Percentiles rank a stretch among this genome's conserved stretches.
Conservation (phyloP, 2,888 invertebrate genomes). For the Elaeidobius kamerunicus region DNA sequence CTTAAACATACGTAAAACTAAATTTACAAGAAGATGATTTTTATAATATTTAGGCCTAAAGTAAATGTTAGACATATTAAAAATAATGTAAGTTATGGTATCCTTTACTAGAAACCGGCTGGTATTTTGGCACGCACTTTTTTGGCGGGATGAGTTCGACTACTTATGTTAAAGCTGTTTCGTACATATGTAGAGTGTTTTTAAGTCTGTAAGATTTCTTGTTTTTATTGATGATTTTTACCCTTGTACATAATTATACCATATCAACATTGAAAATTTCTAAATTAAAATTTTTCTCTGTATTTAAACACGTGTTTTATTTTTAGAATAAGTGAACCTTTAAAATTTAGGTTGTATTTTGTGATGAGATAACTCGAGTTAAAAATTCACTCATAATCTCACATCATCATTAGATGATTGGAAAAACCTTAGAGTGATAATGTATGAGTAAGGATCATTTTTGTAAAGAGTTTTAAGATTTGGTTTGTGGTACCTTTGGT, state of each 20-base stretch:
- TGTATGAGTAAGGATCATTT: too few relatives aligned
- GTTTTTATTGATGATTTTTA: constrained; percentile 47
- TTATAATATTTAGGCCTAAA: constrained; percentile 12
- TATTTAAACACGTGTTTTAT: constrained; percentile 48
- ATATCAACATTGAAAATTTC: constrained; percentile 78
- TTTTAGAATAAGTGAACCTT: too few relatives aligned
- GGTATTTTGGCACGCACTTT: constrained; percentile 5
- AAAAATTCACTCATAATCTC: too few relatives aligned
- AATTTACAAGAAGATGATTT: background rate
- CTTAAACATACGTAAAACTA: constrained; percentile 6
- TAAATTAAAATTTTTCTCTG: constrained; percentile 65
- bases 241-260: constrained; percentile 59
- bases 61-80: background rate
- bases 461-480: constrained; percentile 37
- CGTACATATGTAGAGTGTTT: constrained; percentile 24
- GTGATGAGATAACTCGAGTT: too few relatives aligned
- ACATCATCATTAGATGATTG: too few relatives aligned
- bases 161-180: constrained; percentile 24
- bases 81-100: background rate
- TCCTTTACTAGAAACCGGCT: background rate
- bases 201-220: constrained; percentile 47
- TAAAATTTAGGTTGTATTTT: too few relatives aligned
- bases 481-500: constrained; percentile 38
- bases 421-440: too few relatives aligned
- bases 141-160: constrained; percentile 2